Conservation (phyloP, 2,888 invertebrate genomes). For the Drosophila siamana region DNA sequence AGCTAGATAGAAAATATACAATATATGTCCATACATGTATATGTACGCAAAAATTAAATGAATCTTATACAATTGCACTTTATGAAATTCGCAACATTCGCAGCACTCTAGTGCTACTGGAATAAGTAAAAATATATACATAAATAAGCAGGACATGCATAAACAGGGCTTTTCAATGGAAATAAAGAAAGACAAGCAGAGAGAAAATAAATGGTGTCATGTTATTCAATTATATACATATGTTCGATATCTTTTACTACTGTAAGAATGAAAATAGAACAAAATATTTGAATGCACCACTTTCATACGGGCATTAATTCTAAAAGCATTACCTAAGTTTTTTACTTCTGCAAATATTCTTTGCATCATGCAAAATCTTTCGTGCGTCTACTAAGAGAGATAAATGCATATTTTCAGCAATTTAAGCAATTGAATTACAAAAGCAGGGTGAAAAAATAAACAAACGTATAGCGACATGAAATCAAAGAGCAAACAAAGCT, state of each 20-base stretch:
- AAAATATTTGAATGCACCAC: conserved; percentile 39
- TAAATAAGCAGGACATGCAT: not conserved
- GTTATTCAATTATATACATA: conserved; percentile 44
- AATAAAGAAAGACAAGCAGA: not conserved
- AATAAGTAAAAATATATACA: conserved; percentile 8
- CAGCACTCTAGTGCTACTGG: not conserved
- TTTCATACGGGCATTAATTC: conserved; percentile 12
- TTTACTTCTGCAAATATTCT: conserved; percentile 21
- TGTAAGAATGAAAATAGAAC: conserved; percentile 50
- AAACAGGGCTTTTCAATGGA: not conserved
- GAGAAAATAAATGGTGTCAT: conserved; percentile 18
- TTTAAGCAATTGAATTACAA: not conserved
- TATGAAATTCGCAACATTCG: conserved; percentile 45
- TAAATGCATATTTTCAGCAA: not conserved
- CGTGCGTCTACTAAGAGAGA: not conserved
- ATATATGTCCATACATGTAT: conserved; percentile 4
- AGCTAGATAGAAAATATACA: not conserved
- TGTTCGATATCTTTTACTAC: conserved; percentile 26
- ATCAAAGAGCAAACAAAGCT: conserved; percentile 10
- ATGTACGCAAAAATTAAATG: conserved; percentile 56
- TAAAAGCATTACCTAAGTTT: conserved; percentile 7
- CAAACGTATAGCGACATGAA: not conserved
- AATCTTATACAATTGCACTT: conserved; percentile 67
- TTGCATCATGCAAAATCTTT: conserved; percentile 3
- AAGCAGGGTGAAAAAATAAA: not conserved